phyloP scores from a whole-genome alignment of 2,797 vertebrate genomes.

The Neostethus bicornis region DNA sequence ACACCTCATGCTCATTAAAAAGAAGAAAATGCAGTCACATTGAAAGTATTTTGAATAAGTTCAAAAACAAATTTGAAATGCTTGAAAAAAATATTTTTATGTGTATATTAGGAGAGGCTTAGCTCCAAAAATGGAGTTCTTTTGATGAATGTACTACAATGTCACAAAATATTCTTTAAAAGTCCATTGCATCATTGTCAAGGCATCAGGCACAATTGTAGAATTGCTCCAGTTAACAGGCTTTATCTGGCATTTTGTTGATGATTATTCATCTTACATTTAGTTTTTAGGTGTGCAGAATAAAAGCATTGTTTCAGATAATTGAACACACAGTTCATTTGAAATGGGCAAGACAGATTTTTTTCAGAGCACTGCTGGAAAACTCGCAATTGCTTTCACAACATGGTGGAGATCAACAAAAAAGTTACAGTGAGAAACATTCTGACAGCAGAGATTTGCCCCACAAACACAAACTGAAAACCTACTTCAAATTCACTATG shows the following conservation, averaged over 20 bases:
- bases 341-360: background rate
- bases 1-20: conserved; percentile 15
- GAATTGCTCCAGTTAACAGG: background rate
- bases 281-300: background rate
- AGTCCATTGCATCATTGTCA: background rate
- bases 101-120: too few species aligned
- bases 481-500: background rate
- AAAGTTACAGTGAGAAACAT: background rate
- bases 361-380: background rate
- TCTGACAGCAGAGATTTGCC: background rate
- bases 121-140: too few species aligned
- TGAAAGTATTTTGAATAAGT: too few species aligned
- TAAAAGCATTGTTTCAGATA: background rate
- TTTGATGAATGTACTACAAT: too few species aligned
- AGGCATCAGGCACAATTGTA: background rate
- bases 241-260: background rate
- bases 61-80: too few species aligned
- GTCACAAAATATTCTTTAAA: too few species aligned
- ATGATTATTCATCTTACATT: background rate
- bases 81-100: too few species aligned
- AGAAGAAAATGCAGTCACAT: too few species aligned
- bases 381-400: background rate
- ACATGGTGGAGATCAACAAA: background rate
- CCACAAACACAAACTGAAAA: too few species aligned
- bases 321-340: background rate